Evolutionary conservation across 2,797 vertebrate species (phyloP).

Genomic region (Borostomias antarcticus): DNA sequence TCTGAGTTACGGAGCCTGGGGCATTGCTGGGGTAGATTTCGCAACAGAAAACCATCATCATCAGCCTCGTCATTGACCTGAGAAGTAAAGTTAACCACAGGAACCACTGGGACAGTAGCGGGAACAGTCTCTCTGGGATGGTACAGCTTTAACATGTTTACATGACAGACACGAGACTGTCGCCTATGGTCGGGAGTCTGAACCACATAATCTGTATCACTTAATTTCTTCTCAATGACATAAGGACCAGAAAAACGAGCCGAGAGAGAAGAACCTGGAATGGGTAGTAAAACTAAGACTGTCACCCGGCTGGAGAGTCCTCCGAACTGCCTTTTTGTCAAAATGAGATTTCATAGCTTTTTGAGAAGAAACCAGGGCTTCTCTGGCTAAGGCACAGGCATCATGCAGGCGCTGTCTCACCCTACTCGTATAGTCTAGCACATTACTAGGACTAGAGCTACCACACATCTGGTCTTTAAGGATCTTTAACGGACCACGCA

Average conservation of each 20-base stretch:
- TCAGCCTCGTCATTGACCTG: no score
- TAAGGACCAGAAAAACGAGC: not conserved
- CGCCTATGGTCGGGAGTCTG: constrained; percentile 7
- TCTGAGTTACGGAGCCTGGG: not conserved
- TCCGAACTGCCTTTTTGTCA: not conserved
- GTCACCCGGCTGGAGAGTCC: not conserved
- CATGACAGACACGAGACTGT: not conserved
- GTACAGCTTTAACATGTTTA: constrained; percentile 16
- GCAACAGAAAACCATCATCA: not conserved
- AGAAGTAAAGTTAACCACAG: not conserved
- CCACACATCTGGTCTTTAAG: not conserved
- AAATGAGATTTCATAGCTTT: not conserved
- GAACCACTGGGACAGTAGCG: not conserved
- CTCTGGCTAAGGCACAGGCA: not conserved
- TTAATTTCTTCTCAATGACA: constrained; percentile 4
- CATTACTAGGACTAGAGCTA: not conserved
- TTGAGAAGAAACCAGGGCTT: not conserved
- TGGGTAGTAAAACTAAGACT: not conserved
- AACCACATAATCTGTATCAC: constrained; percentile 6
- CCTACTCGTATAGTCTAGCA: not conserved
- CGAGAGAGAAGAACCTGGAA: not conserved
- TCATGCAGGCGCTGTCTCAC: not conserved
- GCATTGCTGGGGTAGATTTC: not conserved
- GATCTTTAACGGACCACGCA: constrained; percentile 1
- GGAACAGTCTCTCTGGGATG: not conserved